Percentiles rank a stretch among this genome's conserved stretches.
phyloP scores from a whole-genome alignment of 1,140 invertebrate species.

The Spodoptera frugiperda region DNA sequence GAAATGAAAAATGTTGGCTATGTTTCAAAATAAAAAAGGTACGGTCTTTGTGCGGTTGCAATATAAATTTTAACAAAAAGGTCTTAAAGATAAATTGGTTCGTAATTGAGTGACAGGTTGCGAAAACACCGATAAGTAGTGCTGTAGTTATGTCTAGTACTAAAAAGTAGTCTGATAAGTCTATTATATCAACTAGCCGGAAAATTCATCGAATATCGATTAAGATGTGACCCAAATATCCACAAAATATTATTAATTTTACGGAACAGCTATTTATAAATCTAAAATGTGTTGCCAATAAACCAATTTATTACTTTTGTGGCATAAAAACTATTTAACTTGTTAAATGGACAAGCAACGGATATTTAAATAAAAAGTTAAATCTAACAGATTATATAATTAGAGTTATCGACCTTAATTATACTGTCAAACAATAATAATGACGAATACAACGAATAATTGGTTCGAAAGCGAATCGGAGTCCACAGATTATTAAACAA shows the following conservation, averaged over 20 bases:
- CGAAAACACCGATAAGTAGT: not conserved
- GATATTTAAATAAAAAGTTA: not conserved
- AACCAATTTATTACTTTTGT: not conserved
- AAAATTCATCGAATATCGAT: conserved; percentile 18
- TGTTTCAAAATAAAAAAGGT: too few relatives aligned
- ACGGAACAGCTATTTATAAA: not conserved
- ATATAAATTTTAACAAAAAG: too few relatives aligned
- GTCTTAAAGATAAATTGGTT: too few relatives aligned
- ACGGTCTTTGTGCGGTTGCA: too few relatives aligned
- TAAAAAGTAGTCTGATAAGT: not conserved
- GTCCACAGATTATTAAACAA: conserved; percentile 5
- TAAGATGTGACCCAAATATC: conserved; percentile 17
- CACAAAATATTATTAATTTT: too few relatives aligned
- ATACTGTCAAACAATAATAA: conserved; percentile 19
- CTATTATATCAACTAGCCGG: conserved; percentile 12
- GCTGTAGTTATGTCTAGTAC: not conserved
- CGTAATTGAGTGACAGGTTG: not conserved
- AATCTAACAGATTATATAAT: not conserved
- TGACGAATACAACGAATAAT: not conserved
- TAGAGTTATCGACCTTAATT: conserved; percentile 13
- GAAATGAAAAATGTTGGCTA: too few relatives aligned
- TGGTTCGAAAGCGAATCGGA: conserved; percentile 2
- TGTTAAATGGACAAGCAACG: not conserved
- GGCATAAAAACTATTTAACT: too few relatives aligned
- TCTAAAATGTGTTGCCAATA: not conserved